Conservation (phyloP, 2,888 invertebrate genomes). For the Endotricha flammealis region DNA sequence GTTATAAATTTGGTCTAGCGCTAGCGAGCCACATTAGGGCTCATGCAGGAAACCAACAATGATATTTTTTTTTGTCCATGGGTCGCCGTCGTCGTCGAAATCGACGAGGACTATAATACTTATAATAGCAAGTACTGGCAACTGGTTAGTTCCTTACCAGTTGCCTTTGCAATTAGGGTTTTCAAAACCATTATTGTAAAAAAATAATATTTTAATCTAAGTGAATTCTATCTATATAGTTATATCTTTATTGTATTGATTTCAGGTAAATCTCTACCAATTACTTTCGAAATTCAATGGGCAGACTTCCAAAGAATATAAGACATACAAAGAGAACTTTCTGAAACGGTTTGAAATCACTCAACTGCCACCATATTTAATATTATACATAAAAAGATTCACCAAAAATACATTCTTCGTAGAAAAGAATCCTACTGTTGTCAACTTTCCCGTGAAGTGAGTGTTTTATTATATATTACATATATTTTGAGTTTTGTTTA, state of each 20-base stretch:
- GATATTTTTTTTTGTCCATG: too few species aligned
- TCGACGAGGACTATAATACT: too few species aligned
- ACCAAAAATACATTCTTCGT: conserved; percentile 99
- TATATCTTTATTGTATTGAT: conserved; percentile 21
- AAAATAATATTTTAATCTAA: too few species aligned
- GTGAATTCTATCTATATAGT: background rate
- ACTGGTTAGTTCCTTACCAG: too few species aligned
- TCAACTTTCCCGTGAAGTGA: conserved; percentile 99
- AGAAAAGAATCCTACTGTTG: conserved; percentile 99
- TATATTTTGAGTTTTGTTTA: conserved; percentile 1
- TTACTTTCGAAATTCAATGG: conserved; percentile 98
- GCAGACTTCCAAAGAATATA: conserved; percentile 96
- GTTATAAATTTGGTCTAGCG: too few species aligned
- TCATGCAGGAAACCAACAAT: too few species aligned
- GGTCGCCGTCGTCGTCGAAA: too few species aligned
- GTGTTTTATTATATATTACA: conserved; percentile 40
- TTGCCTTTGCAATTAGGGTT: too few species aligned
- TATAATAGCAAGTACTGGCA: too few species aligned
- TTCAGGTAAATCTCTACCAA: conserved; percentile 93
- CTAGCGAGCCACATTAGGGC: too few species aligned
- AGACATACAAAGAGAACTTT: conserved; percentile 99
- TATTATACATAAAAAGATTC: conserved; percentile 97
- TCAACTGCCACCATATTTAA: conserved; percentile 94
- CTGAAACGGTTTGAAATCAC: conserved; percentile 98
- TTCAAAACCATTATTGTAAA: too few species aligned